These are phyloP conservation scores for Prinia subflava DNA, from an alignment of 2,113 vertebrate genomes.

Conservation along the genomic window DNA sequence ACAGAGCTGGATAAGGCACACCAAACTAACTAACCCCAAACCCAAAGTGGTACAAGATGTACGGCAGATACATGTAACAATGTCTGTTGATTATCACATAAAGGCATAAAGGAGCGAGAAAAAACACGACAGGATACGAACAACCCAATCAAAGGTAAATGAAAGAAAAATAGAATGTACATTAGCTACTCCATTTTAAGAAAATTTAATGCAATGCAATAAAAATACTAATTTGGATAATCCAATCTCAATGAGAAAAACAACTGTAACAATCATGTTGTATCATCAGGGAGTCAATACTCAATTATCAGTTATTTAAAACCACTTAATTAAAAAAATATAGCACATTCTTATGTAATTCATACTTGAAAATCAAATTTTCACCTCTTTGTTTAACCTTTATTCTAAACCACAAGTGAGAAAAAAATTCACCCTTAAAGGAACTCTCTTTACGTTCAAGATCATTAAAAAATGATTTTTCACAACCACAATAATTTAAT, in stretches of 20 bases:
- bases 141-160: neutral
- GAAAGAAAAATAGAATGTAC: neutral
- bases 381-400: neutral
- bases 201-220: neutral
- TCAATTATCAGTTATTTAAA: neutral
- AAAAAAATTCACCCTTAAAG: neutral
- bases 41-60: neutral
- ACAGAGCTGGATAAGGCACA: neutral
- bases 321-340: neutral
- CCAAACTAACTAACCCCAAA: neutral
- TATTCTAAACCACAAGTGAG: neutral
- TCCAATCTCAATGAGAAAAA: neutral
- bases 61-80: neutral
- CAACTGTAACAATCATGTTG: neutral
- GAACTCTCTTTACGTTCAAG: neutral
- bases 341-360: neutral
- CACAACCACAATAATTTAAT: neutral
- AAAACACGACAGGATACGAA: neutral
- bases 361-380: neutral
- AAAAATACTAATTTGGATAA: neutral
- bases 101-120: neutral
- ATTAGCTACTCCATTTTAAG: neutral
- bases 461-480: neutral
- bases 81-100: neutral
- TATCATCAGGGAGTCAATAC: neutral